Percentiles rank a stretch among this genome's conserved stretches.
Conservation (phyloP, 1,140 invertebrate species). For the Camponotus pennsylvanicus region DNA sequence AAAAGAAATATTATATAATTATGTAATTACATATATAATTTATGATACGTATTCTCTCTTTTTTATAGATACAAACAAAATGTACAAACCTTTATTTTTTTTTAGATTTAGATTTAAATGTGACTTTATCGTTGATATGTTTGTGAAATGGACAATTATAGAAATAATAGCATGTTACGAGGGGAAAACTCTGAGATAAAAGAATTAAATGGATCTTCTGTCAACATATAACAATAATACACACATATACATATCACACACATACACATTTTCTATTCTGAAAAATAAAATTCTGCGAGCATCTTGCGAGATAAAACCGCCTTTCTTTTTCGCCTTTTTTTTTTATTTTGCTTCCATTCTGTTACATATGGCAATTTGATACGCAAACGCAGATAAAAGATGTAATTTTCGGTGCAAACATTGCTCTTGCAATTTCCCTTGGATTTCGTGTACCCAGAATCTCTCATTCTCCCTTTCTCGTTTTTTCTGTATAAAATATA, state of each 20-base stretch:
- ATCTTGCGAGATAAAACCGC: not conserved
- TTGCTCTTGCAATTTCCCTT: conserved; percentile 33
- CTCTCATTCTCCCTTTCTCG: not conserved
- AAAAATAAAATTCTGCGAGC: conserved; percentile 17
- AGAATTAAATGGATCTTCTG: conserved; percentile 24
- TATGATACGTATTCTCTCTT: not conserved
- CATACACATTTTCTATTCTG: not conserved
- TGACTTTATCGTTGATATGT: not conserved
- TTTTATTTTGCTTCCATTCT: not conserved
- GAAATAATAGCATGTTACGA: not conserved
- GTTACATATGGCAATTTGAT: conserved; percentile 13
- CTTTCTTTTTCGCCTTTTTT: not conserved
- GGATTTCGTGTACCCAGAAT: conserved; percentile 17
- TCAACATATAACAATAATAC: not conserved
- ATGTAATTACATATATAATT: conserved; percentile 12
- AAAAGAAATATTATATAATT: conserved; percentile 23
- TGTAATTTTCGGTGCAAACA: conserved; percentile 45
- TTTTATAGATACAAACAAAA: not conserved
- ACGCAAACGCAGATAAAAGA: conserved; percentile 40
- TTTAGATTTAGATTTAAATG: conserved; percentile 10
- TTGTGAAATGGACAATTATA: not conserved
- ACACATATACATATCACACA: not conserved
- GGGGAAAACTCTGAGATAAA: not conserved
- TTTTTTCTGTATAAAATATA: conserved; percentile 22
- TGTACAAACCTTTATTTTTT: not conserved